Base-by-base conservation (phyloP, 2,888 invertebrate species). In the Dryadula phaetusa region DNA sequence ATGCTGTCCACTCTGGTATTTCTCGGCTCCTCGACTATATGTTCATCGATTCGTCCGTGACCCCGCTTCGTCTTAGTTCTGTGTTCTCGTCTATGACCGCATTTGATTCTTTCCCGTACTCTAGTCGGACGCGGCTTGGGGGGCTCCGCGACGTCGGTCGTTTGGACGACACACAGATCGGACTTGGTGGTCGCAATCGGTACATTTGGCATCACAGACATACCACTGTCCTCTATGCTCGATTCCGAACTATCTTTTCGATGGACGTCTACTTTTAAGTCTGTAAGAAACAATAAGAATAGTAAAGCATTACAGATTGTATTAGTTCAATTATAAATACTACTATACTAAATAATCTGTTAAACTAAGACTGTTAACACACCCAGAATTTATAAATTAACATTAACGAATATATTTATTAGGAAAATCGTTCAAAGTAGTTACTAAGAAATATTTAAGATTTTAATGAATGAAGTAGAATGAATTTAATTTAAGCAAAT, bases 251-350 rank as follows among this genome's bases (percentile, higher is more conserved):
- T 97, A 84, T 97, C 97, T 84, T 97, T 98, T 67, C 98, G 94
- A 89, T 98, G 98, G 64, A 98, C 98, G 88, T 98, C 98, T 68
- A 97, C 98, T 93, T 98, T 97, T 76, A 98, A 94, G 94, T 98
- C 98, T 95, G 85, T 10, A 88, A 91, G 73, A 75, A 47, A 66
- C 10, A 32, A 16, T 42, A 40, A 34, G 7, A 1, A 34, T 34
- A 34, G 10, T 34, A 8, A 8, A 10, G 34, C 34, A n/a, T n/a
- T n/a, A n/a, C n/a, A n/a, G n/a, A n/a, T n/a, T n/a, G n/a, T n/a
- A n/a, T n/a, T n/a, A n/a, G n/a, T n/a, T n/a, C n/a, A n/a, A n/a
- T n/a, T n/a, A n/a, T n/a, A n/a, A n/a, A n/a, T 3, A 28, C 28
- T 4, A 28, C 28, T 3, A 3, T 28, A 28, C 3, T 28, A 28